Conservation (phyloP, 2,113 vertebrate genomes). For the Lampris incognitus region DNA sequence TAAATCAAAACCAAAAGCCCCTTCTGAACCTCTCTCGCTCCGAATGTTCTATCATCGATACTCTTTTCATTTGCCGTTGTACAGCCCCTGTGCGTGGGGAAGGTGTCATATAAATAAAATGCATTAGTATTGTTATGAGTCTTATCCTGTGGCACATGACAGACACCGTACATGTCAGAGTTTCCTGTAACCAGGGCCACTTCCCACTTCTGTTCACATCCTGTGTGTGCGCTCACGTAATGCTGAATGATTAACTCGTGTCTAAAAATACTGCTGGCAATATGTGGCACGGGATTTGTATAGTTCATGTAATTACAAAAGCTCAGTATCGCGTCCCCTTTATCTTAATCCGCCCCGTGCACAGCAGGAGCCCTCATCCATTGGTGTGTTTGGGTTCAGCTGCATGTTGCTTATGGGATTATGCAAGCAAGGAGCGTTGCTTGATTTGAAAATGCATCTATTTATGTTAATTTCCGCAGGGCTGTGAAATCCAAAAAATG, state of each 20-base stretch:
- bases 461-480: constrained; percentile 53
- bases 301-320: constrained; percentile 72
- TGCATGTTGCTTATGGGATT: constrained; percentile 66
- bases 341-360: constrained; percentile 69
- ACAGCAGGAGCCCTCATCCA: constrained; percentile 57
- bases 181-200: constrained; percentile 39
- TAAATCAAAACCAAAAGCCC: too few relatives aligned
- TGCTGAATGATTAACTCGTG: constrained; percentile 13
- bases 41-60: too few relatives aligned
- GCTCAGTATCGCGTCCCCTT: constrained; percentile 62
- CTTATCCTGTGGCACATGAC: constrained; percentile 42
- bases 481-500: constrained; percentile 42
- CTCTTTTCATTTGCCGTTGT: too few relatives aligned
- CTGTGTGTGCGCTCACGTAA: neutral
- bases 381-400: constrained; percentile 35
- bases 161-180: constrained; percentile 23
- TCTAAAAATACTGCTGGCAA: constrained; percentile 69
- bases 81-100: too few relatives aligned
- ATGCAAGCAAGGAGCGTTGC: constrained; percentile 57
- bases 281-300: constrained; percentile 60
- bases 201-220: constrained; percentile 40
- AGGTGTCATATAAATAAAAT: too few relatives aligned
- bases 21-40: too few relatives aligned
- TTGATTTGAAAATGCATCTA: constrained; percentile 48
- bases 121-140: neutral